A percentile compares a stretch with the other conserved stretches of the same genome.
These are phyloP conservation scores for Clistopyga incitator DNA, from an alignment of 2,888 invertebrate species.

Conservation along the genomic window DNA sequence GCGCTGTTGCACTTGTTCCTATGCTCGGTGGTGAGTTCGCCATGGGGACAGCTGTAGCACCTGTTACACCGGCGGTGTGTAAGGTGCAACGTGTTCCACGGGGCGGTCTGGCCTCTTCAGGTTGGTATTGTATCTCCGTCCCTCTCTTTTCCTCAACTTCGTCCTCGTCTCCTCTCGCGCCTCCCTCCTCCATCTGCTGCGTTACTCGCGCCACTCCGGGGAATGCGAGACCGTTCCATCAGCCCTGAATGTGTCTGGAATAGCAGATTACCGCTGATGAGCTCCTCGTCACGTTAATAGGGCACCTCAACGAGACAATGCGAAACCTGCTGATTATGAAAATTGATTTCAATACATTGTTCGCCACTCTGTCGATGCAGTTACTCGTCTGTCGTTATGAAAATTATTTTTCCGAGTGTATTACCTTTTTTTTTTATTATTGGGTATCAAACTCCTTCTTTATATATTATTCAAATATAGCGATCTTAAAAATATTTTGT, in stretches of 20 bases:
- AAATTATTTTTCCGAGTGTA: too few relatives aligned
- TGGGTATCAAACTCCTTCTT: too few relatives aligned
- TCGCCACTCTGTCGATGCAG: neutral
- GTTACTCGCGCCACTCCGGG: slow-evolving; percentile 21
- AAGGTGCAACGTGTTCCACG: slow-evolving; percentile 79
- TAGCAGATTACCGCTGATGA: slow-evolving; percentile 63
- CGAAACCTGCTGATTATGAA: slow-evolving; percentile 26
- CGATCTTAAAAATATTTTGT: too few relatives aligned
- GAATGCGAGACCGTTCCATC: slow-evolving; percentile 66
- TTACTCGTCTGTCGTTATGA: too few relatives aligned
- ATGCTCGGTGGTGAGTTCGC: slow-evolving; percentile 75
- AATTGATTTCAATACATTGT: slow-evolving; percentile 10
- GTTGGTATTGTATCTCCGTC: slow-evolving; percentile 24
- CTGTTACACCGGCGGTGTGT: slow-evolving; percentile 76
- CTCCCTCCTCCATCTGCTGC: slow-evolving; percentile 53
- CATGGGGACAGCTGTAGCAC: slow-evolving; percentile 81
- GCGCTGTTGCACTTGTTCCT: slow-evolving; percentile 57
- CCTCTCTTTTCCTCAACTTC: slow-evolving; percentile 25
- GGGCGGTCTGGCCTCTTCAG: slow-evolving; percentile 49
- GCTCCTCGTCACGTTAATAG: slow-evolving; percentile 33
- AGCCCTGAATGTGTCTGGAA: slow-evolving; percentile 71
- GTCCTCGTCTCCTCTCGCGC: slow-evolving; percentile 49
- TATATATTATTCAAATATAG: too few relatives aligned
- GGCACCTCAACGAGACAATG: slow-evolving; percentile 21
- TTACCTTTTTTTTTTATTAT: too few relatives aligned